Evolutionary conservation across 2,113 vertebrate genomes (phyloP), one percentile per base, ranked within the genome.

Genomic region (Lamprotornis superbus): DNA sequence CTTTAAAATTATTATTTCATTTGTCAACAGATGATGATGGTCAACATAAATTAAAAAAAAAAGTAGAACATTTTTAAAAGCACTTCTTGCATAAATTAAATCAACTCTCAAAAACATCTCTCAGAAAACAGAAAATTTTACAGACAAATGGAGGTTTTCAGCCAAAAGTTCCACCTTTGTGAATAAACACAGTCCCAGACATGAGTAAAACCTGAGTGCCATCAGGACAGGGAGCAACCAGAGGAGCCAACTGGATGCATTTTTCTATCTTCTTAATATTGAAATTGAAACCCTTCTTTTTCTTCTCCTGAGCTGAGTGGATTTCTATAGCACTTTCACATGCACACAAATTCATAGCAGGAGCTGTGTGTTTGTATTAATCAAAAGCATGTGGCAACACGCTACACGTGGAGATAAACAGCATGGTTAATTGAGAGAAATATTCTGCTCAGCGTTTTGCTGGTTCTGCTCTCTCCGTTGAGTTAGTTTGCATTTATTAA

Each of bases 361-460:
- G 78, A 85, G 65, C 78, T 64, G 68, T 71, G 65, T 81, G 86
- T 90, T 95, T 93, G 69, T 94, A 52, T 92, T 91, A 97, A 94
- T 82, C 89, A 91, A 31, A 79, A 88, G 87, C 95, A 80, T 85
- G 93, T 89, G 89, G 89, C 55, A 92, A 94, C 97, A 97, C 0
- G 93, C 69, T 93, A 33, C 65, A 47, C 3, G 10, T 78, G 89
- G 24, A 94, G 95, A 94, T 95, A 97, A 96, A 96, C 76, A 90
- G 73, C 69, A 4, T 8, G 59, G 61, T 55, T 94, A 97, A 90
- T 79, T 84, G 95, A 90, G 78, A 86, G 85, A 96, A 95, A 88
- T 2, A 13, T 89, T 83, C 91, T 95, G 79, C 89, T 93, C 89
- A 85, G 87, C 78, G 0, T 88, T 93, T 93, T 60, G 49, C 83